A percentile compares a stretch with the other conserved stretches of the same genome.
Conservation (phyloP, 2,888 invertebrate species). For the Ophion ellenae region DNA sequence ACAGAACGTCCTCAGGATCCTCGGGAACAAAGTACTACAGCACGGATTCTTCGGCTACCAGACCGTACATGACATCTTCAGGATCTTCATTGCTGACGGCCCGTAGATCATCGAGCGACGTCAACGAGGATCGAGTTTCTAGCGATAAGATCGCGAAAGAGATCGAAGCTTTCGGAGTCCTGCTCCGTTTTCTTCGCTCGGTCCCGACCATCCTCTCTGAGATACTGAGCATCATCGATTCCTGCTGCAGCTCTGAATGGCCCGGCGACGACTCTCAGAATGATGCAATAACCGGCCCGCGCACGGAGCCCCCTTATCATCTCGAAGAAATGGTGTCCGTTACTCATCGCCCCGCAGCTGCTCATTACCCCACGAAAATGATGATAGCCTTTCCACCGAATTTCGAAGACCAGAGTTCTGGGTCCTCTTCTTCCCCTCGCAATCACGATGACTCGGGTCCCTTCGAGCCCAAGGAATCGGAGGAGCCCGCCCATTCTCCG, state of each 20-base stretch:
- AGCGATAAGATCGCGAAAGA: neutral
- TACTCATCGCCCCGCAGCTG: neutral
- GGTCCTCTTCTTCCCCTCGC: neutral
- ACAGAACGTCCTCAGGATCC: neutral
- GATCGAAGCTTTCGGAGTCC: neutral
- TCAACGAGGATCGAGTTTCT: neutral
- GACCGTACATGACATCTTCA: neutral
- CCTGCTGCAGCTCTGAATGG: neutral
- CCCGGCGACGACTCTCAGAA: neutral
- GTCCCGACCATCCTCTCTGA: conserved; percentile 7
- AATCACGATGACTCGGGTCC: neutral
- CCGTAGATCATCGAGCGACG: neutral
- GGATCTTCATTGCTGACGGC: neutral
- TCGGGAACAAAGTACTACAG: neutral
- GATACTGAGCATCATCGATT: neutral
- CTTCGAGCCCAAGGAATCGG: neutral
- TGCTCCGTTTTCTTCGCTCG: conserved; percentile 6
- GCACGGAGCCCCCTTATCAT: neutral
- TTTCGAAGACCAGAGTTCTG: neutral
- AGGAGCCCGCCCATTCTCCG: neutral
- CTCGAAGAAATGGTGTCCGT: neutral
- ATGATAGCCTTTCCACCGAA: neutral
- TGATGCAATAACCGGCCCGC: neutral
- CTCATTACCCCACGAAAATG: neutral
- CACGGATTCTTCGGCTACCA: neutral